Base-by-base conservation (phyloP, 1,140 invertebrate species). In the Propsilocerus akamusi region DNA sequence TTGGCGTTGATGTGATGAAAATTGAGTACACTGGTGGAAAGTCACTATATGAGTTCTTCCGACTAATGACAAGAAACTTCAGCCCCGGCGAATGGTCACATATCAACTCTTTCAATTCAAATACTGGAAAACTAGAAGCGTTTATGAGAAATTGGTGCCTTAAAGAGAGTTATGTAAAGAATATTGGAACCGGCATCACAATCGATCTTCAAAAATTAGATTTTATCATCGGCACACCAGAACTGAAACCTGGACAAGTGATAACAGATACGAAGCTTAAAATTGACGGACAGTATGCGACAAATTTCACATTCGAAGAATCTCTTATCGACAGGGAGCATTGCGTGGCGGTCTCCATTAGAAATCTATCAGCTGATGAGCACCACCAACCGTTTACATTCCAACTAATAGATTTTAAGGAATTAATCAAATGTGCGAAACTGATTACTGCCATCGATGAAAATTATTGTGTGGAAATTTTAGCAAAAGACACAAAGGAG, bases 161-260 rank as follows among this genome's bases (percentile, higher is more conserved):
- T n/a, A 97, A 97, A 70, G 94, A 97, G 64, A 87, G 87, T 64
- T 92, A 91, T 63, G 81, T 92, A 0, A 97, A 97, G 71, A 90
- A 91, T 51, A 71, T 83, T 46, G 91, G 92, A 20, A 68, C 81
- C 14, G 93, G 93, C 23, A 80, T 97, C 34, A 80, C 78, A 1
- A 71, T 85, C 54, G 76, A 87, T 57, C 69, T 97, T 20, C 64
- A 74, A 54, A 71, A 78, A 53, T 74, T 96, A 22, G 76, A 75
- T 64, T 97, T 96, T 66, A 60, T 70, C 52, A 69, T 86, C 23
- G 69, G 72, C 49, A 71, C 76, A 66, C 34, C 49, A 56, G 59
- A 20, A 59, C 71, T 69, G 50, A 56, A 34, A 1, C 51, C 68
- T 30, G 66, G 72, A 52, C 46, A 61, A 50, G 55, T 81, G 46